Evolutionary conservation across 2,113 vertebrate genomes (phyloP), one percentile per base, ranked within the genome.

Genomic region (Albula goreensis): DNA sequence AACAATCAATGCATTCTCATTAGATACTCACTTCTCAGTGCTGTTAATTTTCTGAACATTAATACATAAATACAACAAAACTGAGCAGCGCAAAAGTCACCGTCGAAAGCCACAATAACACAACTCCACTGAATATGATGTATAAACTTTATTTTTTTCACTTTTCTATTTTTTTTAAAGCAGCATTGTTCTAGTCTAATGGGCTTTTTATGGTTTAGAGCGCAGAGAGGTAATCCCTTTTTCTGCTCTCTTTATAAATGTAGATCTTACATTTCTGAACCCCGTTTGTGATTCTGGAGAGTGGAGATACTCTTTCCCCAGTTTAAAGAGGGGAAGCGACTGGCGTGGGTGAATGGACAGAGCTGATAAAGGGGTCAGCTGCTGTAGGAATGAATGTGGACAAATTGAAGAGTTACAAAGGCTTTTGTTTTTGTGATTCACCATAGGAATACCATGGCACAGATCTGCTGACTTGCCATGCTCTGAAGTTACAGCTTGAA

Each of bases 231-330:
- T 48, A 84, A 77, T 31, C 50, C 63, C 50, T 70, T 70, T 80
- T 80, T 80, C 79, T 12, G 15, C 79, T 80, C 50, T 41, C 19
- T 51, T 51, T 49, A 78, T 60, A 80, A 56, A 85, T 80, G 51
- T 25, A 79, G 74, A 57, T 8, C 10, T 74, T 25, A 74, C 70
- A 25, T 31, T 25, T 74, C 70, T 8, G 17, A 74, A 31, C 9
- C 70, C 8, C 5, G 22, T 74, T n/a, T 10, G 70, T 31, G 70
- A 74, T 31, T 4, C 60, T 74, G n/a, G 0, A 10, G 70, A 74
- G 70, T 9, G 70, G 70, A n/a, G 5, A 10, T 22, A 31, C 70
- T 74, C 66, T 8, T 9, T 31, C 70, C 63, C 2, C 17, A 15
- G 11, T 66, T 66, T 22, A 5, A 22, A 4, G 60, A 66, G 60